phyloP scores from a whole-genome alignment of 2,888 invertebrate genomes.

The Sturmia bella region DNA sequence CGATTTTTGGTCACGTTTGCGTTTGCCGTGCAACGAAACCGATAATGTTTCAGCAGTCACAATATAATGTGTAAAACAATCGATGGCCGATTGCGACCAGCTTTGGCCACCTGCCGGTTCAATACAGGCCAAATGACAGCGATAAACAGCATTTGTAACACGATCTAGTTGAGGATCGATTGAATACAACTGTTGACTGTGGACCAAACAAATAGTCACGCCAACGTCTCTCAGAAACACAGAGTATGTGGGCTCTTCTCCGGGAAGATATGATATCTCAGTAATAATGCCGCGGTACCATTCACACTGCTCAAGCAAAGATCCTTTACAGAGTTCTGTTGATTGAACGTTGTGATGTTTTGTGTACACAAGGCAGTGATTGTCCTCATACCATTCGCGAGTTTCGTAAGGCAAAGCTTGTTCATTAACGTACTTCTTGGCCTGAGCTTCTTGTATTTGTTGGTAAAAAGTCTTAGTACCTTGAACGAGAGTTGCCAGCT shows the following conservation, averaged over 20 bases:
- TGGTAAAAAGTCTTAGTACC: conserved; percentile 82
- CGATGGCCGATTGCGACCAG: conserved; percentile 82
- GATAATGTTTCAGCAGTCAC: conserved; percentile 79
- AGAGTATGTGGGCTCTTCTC: conserved; percentile 70
- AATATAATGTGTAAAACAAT: conserved; percentile 84
- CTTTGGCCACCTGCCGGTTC: conserved; percentile 84
- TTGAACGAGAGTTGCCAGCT: conserved; percentile 82
- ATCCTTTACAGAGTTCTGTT: background rate
- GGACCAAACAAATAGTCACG: conserved; percentile 83
- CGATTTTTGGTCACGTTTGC: conserved; percentile 77
- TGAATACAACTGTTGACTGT: conserved; percentile 81
- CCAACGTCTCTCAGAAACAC: conserved; percentile 87
- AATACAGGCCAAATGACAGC: conserved; percentile 87
- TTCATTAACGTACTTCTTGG: conserved; percentile 36
- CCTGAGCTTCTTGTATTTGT: conserved; percentile 82
- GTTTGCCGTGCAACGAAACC: conserved; percentile 74
- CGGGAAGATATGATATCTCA: conserved; percentile 73
- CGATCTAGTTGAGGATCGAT: conserved; percentile 83
- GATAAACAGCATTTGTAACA: conserved; percentile 84
- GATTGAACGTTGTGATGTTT: conserved; percentile 76
- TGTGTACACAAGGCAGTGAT: conserved; percentile 83
- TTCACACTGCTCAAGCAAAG: conserved; percentile 65
- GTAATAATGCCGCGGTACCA: conserved; percentile 85
- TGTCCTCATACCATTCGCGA: conserved; percentile 83
- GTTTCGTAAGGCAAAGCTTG: conserved; percentile 42